Evolutionary conservation across 2,113 vertebrate species (phyloP).

Genomic region (Prunella fulvescens): DNA sequence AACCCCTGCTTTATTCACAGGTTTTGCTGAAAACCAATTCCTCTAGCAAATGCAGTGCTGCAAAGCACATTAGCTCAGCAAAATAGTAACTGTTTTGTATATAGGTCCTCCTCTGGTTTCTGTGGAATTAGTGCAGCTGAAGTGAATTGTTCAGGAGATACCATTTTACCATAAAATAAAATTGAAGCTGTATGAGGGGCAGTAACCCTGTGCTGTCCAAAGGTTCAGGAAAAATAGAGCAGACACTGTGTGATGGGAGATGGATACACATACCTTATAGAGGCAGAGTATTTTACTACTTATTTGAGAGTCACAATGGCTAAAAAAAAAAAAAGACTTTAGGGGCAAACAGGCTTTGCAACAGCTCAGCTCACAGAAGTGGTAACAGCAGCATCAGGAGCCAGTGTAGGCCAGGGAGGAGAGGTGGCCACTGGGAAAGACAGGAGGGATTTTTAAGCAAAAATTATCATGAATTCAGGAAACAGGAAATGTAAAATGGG

Average conservation of each 20-base stretch:
- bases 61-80: background rate
- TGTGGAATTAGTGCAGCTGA: background rate
- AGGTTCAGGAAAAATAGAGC: background rate
- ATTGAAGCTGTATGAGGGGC: background rate
- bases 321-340: background rate
- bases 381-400: background rate
- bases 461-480: background rate
- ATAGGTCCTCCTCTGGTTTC: background rate
- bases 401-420: rapidly evolving
- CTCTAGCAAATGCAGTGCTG: background rate
- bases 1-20: background rate
- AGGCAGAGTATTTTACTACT: background rate
- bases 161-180: background rate
- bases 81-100: background rate
- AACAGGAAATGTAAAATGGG: background rate
- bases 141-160: background rate
- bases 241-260: background rate
- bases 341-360: background rate
- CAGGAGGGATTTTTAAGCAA: background rate
- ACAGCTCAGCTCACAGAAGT: background rate
- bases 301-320: background rate
- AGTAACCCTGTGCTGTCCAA: background rate
- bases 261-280: rapidly evolving
- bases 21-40: background rate
- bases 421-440: background rate